Evolutionary conservation across 2,797 vertebrate genomes (phyloP).

Genomic region (Trachurus trachurus): DNA sequence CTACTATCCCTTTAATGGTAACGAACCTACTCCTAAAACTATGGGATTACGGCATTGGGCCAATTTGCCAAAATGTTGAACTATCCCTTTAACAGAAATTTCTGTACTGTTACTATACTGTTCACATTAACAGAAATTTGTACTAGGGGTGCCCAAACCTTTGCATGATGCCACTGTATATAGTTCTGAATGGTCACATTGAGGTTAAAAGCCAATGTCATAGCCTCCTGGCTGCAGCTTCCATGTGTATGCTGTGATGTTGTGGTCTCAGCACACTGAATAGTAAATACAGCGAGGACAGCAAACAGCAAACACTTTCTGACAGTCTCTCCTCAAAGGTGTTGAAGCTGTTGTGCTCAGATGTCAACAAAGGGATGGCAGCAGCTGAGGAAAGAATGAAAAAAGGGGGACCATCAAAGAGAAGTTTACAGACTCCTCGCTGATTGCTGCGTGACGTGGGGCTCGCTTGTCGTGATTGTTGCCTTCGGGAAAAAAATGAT

Average conservation of each 20-base stretch:
- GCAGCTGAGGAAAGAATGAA: background rate
- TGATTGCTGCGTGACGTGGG: background rate
- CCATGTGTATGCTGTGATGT: background rate
- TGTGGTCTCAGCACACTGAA: background rate
- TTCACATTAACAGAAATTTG: too few species aligned
- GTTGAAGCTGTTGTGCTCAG: background rate
- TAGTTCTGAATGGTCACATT: background rate
- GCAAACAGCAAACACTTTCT: too few species aligned
- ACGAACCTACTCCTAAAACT: too few species aligned
- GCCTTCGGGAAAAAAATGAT: background rate
- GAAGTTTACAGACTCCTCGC: background rate
- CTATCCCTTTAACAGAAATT: too few species aligned
- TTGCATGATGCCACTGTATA: too few species aligned
- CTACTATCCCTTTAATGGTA: too few species aligned
- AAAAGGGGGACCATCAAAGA: background rate
- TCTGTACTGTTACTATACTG: too few species aligned
- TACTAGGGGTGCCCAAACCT: too few species aligned
- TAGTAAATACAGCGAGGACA: background rate
- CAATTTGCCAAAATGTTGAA: too few species aligned
- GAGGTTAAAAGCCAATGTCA: background rate
- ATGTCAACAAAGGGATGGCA: background rate
- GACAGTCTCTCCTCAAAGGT: constrained; percentile 9
- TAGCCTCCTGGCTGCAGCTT: background rate
- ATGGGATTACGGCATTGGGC: too few species aligned
- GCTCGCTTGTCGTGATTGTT: background rate